Base-by-base conservation (phyloP, 2,797 vertebrate species). In the Neoniphon sammara region DNA sequence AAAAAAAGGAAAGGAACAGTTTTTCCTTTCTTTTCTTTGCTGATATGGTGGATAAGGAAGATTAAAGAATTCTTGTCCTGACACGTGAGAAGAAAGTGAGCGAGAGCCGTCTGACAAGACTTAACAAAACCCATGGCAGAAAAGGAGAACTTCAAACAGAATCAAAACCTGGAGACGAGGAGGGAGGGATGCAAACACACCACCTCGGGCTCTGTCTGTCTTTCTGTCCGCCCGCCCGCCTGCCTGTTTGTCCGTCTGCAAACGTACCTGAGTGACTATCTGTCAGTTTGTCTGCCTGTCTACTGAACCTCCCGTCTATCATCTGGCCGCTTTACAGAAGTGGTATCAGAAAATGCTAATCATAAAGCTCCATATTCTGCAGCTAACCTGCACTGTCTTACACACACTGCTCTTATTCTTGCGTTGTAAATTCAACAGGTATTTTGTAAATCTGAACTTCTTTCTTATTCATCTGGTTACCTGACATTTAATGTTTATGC, bases 1-100 rank as follows among this genome's bases (percentile, higher is more conserved):
- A 67, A 61, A 75, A 62, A 39, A 5, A 20, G 34, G 27, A 50
- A 75, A 81, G 68, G 66, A 81, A 81, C 50, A 52, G 77, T 84
- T 77, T 86, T 77, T 82, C 79, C 82, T 88, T 20, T 11, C 17
- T n/a, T 46, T 81, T 82, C 84, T 79, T 81, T 82, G 77, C 82
- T 66, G 81, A 89, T 79, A 83, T 39, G 50, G 60, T 59, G 65
- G 76, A 86, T 85, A 63, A 68, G 73, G 66, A 85, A 91, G 89
- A 92, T 91, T 90, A 92, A 91, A 92, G 87, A 88, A 73, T 15
- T 85, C 82, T 88, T 91, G 86, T 89, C 83, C 76, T 89, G 90
- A 91, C 89, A 91, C 90, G 73, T 87, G 78, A 59, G 72, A 69
- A 75, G 80, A 88, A 81, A 86, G 84, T 52, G 47, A 12, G 7